phyloP scores from a whole-genome alignment of 2,888 invertebrate species.

The Chironomus riparius region DNA sequence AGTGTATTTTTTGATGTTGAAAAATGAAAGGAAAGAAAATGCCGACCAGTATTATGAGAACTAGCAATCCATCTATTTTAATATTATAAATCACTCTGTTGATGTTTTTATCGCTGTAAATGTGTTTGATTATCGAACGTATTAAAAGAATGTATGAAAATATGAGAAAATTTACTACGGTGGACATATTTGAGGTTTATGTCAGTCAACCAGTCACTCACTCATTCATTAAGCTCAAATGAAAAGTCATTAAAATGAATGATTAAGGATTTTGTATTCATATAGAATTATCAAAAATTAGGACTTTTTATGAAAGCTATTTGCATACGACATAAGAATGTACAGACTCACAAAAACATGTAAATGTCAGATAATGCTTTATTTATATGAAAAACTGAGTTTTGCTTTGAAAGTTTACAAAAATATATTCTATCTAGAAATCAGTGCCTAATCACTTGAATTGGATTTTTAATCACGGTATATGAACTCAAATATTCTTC shows the following conservation, averaged over 20 bases:
- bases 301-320: no score
- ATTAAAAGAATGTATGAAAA: no score
- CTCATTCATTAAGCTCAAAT: background rate
- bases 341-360: no score
- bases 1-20: background rate
- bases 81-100: constrained; percentile 20
- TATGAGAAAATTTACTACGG: background rate
- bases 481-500: no score
- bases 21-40: background rate
- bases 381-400: no score
- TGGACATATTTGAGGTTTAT: background rate
- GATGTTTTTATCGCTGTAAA: constrained; percentile 16
- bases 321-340: no score
- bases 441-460: no score
- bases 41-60: background rate
- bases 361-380: no score
- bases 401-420: no score
- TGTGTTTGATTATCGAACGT: no score
- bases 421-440: no score
- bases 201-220: background rate
- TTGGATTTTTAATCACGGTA: no score
- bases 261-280: constrained; percentile 16
- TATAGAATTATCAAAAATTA: background rate
- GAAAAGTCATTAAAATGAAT: constrained; percentile 25
- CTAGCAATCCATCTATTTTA: constrained; percentile 2